A percentile compares a stretch with the other conserved stretches of the same genome.
Conservation (phyloP, 2,113 vertebrate genomes). For the Semicossyphus pulcher region DNA sequence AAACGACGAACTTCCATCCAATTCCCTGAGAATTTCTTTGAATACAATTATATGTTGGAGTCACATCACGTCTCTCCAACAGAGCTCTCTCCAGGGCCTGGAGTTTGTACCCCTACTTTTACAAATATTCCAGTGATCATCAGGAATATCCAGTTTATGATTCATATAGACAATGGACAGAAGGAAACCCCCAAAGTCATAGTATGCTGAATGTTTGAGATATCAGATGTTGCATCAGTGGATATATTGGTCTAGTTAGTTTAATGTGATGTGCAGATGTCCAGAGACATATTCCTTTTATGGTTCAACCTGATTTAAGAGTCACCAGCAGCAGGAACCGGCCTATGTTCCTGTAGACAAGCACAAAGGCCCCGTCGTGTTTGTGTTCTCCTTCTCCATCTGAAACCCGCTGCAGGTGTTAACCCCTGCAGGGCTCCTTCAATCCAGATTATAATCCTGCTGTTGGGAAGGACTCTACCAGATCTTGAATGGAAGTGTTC, state of each 20-base stretch:
- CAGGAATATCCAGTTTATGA: neutral
- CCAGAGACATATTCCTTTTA: no score
- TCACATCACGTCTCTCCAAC: no score
- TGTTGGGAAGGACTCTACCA: neutral
- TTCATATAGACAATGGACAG: neutral
- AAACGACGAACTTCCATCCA: no score
- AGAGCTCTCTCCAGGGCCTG: no score
- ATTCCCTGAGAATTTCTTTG: no score
- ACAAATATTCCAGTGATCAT: neutral
- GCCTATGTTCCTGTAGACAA: no score
- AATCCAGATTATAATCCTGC: neutral
- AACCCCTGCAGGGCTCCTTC: neutral
- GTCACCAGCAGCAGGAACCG: no score
- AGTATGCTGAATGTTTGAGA: neutral
- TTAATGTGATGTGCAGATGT: neutral
- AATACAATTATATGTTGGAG: no score
- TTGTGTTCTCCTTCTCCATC: neutral
- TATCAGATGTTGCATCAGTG: neutral
- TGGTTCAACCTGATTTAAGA: no score
- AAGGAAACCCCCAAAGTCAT: no score
- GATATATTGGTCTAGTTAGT: neutral
- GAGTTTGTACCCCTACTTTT: neutral
- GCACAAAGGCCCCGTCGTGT: no score
- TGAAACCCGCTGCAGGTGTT: neutral
- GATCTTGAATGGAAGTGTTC: neutral